Percentiles rank a stretch among this genome's conserved stretches.
phyloP scores from a whole-genome alignment of 2,888 invertebrate genomes.

The Euclidia mi region DNA sequence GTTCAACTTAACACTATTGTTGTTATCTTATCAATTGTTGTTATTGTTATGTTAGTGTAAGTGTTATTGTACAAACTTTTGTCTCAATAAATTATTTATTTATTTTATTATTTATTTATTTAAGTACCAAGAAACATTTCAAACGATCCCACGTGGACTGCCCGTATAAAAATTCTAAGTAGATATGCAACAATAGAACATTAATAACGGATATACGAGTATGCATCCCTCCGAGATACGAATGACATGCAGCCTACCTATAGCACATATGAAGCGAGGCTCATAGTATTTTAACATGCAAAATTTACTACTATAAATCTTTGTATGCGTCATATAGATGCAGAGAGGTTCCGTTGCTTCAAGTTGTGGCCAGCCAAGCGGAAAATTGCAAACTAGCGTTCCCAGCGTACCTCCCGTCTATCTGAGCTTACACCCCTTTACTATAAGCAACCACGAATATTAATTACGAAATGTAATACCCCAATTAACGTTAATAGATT shows the following conservation, averaged over 20 bases:
- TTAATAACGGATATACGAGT: too few species aligned
- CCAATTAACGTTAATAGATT: conserved; percentile 27
- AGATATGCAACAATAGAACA: too few species aligned
- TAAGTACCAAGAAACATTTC: too few species aligned
- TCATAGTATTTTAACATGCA: conserved; percentile 48
- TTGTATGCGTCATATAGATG: conserved; percentile 56
- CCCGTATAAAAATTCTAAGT: too few species aligned
- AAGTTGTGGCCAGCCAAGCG: conserved; percentile 59
- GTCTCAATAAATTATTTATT: too few species aligned
- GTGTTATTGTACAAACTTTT: too few species aligned
- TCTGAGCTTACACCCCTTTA: conserved; percentile 39
- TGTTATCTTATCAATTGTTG: too few species aligned
- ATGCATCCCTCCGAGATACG: neutral
- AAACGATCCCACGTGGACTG: too few species aligned
- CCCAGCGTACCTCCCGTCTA: conserved; percentile 44
- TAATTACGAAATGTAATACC: conserved; percentile 45
- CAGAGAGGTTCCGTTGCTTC: conserved; percentile 44
- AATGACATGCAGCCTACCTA: neutral
- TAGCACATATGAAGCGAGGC: conserved; percentile 6
- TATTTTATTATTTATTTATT: too few species aligned
- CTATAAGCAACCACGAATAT: conserved; percentile 38
- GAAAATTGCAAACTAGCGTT: conserved; percentile 65
- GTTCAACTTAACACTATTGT: too few species aligned
- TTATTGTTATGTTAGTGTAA: too few species aligned
- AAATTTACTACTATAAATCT: conserved; percentile 61